A percentile compares a stretch with the other conserved stretches of the same genome.
phyloP scores from a whole-genome alignment of 1,140 invertebrate genomes.

The Parasteatoda tepidariorum region DNA sequence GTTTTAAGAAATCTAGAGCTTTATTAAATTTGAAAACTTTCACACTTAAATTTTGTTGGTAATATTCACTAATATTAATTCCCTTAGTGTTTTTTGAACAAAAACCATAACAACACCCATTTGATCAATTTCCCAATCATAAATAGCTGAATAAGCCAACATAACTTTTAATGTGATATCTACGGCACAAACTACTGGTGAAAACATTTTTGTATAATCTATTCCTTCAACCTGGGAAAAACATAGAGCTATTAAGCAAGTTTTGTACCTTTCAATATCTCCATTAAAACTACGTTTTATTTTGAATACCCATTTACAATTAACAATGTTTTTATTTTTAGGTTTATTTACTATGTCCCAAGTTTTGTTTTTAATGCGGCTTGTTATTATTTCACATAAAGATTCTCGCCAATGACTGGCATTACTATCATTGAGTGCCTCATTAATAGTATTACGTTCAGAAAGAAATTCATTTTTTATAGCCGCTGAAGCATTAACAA shows the following conservation, averaged over 20 bases:
- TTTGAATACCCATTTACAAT: slow-evolving; percentile 67
- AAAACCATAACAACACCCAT: no score
- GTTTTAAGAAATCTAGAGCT: slow-evolving; percentile 63
- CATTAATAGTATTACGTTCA: no score
- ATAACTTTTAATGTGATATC: slow-evolving; percentile 65
- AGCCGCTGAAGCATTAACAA: slow-evolving; percentile 10
- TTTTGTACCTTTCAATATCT: no score
- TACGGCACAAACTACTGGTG: slow-evolving; percentile 65
- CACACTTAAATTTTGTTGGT: background rate
- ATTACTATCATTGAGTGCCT: no score
- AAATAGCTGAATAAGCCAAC: no score
- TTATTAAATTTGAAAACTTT: slow-evolving; percentile 62
- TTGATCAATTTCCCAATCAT: slow-evolving; percentile 66
- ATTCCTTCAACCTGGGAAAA: slow-evolving; percentile 66
- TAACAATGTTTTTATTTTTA: no score
- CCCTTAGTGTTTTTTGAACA: slow-evolving; percentile 67
- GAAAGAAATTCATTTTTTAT: background rate
- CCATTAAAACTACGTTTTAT: slow-evolving; percentile 64
- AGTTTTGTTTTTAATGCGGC: no score
- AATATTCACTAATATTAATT: slow-evolving; percentile 65
- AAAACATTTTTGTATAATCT: slow-evolving; percentile 68
- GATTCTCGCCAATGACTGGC: slow-evolving; percentile 64
- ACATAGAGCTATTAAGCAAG: slow-evolving; percentile 68
- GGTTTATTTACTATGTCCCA: no score
- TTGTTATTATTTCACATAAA: no score